A percentile compares a stretch with the other conserved stretches of the same genome.
Conservation (phyloP, 2,797 vertebrate genomes). For the Coreius guichenoti region DNA sequence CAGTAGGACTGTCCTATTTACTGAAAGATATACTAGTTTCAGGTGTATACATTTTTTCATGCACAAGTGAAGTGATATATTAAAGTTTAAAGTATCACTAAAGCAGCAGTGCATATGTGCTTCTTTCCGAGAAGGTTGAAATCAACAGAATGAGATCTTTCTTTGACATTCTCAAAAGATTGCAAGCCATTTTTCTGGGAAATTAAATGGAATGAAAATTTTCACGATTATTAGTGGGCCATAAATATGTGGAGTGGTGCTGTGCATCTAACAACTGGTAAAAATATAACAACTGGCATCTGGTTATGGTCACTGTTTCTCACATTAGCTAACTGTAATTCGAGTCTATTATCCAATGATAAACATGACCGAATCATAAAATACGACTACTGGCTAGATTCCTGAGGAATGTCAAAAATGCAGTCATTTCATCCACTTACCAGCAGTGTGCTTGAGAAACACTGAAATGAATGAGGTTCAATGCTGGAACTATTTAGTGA, state of each 20-base stretch:
- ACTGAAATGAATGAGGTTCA: neutral
- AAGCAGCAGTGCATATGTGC: neutral
- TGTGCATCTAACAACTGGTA: neutral
- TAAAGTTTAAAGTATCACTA: neutral
- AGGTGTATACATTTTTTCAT: neutral
- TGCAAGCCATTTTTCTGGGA: neutral
- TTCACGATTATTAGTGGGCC: neutral
- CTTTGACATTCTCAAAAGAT: neutral
- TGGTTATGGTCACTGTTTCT: neutral
- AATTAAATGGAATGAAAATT: neutral
- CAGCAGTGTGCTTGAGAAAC: neutral
- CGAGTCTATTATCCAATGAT: neutral
- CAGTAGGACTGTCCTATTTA: neutral
- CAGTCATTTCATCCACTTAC: neutral
- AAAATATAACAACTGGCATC: neutral
- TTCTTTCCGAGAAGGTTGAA: neutral
- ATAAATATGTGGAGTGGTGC: neutral
- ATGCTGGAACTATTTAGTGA: neutral
- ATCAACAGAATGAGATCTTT: neutral
- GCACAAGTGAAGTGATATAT: neutral
- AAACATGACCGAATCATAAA: neutral
- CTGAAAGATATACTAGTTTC: neutral
- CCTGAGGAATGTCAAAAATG: neutral
- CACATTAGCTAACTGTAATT: neutral
- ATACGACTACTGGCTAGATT: neutral